Evolutionary conservation across 1,140 invertebrate species (phyloP).

Genomic region (Papilio polytes): DNA sequence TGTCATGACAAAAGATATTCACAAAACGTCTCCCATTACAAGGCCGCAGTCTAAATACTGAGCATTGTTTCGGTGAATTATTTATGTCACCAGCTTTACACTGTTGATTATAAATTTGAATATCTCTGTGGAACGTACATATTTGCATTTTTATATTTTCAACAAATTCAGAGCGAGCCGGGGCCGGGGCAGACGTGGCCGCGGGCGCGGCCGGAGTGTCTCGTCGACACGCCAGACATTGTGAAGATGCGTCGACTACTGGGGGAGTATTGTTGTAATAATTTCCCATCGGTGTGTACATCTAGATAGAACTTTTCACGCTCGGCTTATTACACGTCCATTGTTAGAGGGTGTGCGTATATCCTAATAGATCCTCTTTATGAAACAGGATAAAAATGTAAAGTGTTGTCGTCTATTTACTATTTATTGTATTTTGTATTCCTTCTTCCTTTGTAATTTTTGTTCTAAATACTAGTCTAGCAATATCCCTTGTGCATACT

Average conservation of each 20-base stretch:
- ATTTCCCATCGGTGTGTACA: conserved; percentile 36
- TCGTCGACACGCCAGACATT: conserved; percentile 38
- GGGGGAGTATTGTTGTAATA: conserved; percentile 36
- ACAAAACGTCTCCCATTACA: conserved; percentile 34
- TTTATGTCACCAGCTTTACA: conserved; percentile 40
- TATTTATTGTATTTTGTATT: not conserved
- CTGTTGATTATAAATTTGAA: conserved; percentile 41
- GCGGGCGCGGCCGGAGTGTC: conserved; percentile 30
- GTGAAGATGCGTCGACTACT: conserved; percentile 39
- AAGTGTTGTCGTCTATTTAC: not conserved
- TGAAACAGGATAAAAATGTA: not conserved
- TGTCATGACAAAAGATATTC: conserved; percentile 33
- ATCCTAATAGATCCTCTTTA: not conserved
- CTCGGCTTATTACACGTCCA: conserved; percentile 28
- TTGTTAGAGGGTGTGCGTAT: conserved; percentile 29
- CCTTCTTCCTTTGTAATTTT: too few species aligned
- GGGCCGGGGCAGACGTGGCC: conserved; percentile 34
- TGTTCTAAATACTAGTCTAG: not conserved
- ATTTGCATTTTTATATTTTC: conserved; percentile 42
- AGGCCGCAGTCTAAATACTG: conserved; percentile 39
- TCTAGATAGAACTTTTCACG: conserved; percentile 33
- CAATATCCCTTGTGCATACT: not conserved
- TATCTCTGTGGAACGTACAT: conserved; percentile 38
- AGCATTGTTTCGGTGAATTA: conserved; percentile 41
- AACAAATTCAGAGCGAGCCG: conserved; percentile 37